Evolutionary conservation across 2,797 vertebrate species (phyloP).

Genomic region (Discoglossus pictus): DNA sequence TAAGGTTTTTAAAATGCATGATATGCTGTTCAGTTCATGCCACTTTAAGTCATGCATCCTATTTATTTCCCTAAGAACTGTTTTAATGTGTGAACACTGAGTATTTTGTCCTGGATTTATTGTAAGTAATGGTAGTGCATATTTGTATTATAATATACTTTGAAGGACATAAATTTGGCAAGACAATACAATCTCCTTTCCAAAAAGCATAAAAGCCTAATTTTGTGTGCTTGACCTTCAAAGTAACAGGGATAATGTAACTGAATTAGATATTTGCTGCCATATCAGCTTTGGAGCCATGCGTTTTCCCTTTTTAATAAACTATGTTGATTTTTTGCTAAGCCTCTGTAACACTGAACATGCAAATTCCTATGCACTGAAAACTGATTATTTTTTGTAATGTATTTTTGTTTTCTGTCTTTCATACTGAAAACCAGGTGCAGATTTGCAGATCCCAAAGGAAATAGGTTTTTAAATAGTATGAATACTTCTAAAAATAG

Average conservation of each 20-base stretch:
- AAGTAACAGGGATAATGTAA: conserved; percentile 11
- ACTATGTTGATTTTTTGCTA: conserved; percentile 12
- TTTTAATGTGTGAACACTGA: no score
- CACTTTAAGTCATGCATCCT: no score
- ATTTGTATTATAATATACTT: conserved; percentile 15
- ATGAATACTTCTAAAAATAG: no score
- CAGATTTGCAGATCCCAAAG: no score
- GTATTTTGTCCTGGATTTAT: background rate
- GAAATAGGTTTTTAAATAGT: no score
- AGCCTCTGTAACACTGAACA: conserved; percentile 4
- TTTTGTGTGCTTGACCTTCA: conserved; percentile 31
- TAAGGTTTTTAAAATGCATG: no score
- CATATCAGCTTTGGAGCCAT: conserved; percentile 39
- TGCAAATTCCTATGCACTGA: conserved; percentile 15
- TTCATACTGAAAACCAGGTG: no score
- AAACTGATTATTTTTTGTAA: no score
- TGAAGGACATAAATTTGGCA: conserved; percentile 28
- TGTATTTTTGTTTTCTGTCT: no score
- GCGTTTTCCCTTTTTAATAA: conserved; percentile 4
- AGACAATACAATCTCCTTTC: background rate
- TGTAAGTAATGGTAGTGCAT: background rate
- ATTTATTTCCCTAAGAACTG: no score
- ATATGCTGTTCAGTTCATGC: no score
- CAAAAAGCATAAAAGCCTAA: background rate
- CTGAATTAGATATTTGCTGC: conserved; percentile 27